Conservation (phyloP, 2,113 vertebrate species). For the Oncorhynchus tshawytscha region DNA sequence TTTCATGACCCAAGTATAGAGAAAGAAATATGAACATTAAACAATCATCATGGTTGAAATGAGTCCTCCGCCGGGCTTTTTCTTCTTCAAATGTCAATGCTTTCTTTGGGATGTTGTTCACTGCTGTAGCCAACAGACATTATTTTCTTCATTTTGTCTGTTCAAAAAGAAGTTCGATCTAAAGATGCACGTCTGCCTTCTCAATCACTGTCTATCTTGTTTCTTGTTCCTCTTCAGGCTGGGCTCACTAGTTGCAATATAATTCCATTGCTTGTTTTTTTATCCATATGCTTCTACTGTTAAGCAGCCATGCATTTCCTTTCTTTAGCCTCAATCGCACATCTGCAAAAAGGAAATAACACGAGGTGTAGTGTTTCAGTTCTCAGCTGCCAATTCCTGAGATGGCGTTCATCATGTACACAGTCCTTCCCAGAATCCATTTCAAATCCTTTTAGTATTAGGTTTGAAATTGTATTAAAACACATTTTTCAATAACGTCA, state of each 20-base stretch:
- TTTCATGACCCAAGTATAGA: background rate
- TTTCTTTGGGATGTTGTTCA: background rate
- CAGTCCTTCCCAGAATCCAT: background rate
- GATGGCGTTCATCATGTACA: background rate
- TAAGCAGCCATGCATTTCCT: background rate
- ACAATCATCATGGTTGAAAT: background rate
- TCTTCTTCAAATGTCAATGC: background rate
- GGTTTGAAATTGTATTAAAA: too few species aligned
- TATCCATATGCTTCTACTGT: background rate
- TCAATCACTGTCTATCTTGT: background rate
- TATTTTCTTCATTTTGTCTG: background rate
- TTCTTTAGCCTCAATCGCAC: background rate
- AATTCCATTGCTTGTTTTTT: background rate
- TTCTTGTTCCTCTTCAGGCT: background rate
- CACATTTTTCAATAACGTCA: too few species aligned
- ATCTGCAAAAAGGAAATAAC: background rate
- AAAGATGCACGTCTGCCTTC: background rate
- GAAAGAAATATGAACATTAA: constrained; percentile 2
- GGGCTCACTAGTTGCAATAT: background rate
- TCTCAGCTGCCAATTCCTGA: background rate
- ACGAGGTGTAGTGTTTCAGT: background rate
- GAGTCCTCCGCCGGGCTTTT: background rate
- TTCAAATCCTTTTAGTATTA: background rate
- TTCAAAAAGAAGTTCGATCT: background rate
- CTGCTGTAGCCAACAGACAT: background rate